Conservation (phyloP, 2,888 invertebrate genomes). For the Stenoptilia bipunctidactyla region DNA sequence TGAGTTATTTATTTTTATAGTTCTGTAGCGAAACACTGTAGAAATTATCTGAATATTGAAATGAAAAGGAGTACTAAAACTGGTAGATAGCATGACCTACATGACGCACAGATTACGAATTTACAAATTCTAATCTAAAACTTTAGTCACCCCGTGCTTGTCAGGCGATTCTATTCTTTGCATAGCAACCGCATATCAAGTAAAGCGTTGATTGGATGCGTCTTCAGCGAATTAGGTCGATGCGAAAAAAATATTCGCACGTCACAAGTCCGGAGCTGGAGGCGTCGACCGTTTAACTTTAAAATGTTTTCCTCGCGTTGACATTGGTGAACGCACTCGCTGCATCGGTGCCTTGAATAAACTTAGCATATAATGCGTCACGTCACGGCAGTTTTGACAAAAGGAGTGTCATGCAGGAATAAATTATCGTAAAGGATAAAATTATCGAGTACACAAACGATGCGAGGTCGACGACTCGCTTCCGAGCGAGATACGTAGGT, state of each 20-base stretch:
- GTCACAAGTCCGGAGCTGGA: no score
- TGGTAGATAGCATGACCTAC: no score
- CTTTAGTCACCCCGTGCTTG: background rate
- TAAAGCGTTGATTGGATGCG: background rate
- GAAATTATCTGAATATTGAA: slow-evolving; percentile 22
- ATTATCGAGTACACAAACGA: background rate
- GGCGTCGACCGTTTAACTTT: no score
- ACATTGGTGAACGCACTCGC: background rate
- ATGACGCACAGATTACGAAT: background rate
- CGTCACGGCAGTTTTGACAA: background rate
- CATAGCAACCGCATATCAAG: background rate
- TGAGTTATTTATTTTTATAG: slow-evolving; percentile 53
- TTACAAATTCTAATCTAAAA: background rate
- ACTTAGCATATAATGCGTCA: slow-evolving; percentile 1
- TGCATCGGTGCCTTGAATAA: background rate
- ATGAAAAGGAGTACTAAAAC: background rate
- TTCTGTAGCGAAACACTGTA: slow-evolving; percentile 12
- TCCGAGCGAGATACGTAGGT: background rate
- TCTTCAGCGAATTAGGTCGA: background rate
- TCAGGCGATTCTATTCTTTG: background rate
- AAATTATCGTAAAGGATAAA: slow-evolving; percentile 1
- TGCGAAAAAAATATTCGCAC: background rate
- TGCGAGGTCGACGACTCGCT: background rate
- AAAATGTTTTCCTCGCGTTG: background rate
- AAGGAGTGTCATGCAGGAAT: background rate